Evolutionary conservation across 2,888 invertebrate genomes (phyloP), one percentile per base, ranked within the genome.

Genomic region (Abrostola tripartita): DNA sequence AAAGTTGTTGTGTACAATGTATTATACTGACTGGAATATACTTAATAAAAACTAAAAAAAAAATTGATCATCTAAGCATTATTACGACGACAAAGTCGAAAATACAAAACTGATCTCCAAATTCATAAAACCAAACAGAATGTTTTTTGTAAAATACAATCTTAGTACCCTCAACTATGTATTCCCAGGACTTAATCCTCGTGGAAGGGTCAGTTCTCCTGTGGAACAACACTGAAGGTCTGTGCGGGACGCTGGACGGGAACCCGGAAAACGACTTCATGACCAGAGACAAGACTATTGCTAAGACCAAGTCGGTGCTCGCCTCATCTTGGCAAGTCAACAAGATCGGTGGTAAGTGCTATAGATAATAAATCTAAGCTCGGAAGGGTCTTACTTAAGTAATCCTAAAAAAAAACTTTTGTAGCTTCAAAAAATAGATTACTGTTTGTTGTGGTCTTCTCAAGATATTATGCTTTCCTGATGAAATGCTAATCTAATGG

Each of bases 221-320:
- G 41, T 98, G 97, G 97, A 97, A 97, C 81, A 96, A 96, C 79
- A 97, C 98, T 0, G 96, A 96, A 68, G 98, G 98, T 60, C 92
- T 98, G 0, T 98, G 98, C 84, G 98, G 98, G 0, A 95, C 94
- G 0, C 90, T 97, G 76, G 97, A 98, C 86, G 97, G 97, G 0
- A 95, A 96, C 79, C 89, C 93, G 6, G 90, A 90, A 7, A 97
- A 98, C 82, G 98, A 98, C 86, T 93, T 97, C 71, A 86, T 90
- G 40, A 96, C 95, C 0, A 95, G 95, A 77, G 96, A 96, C 40
- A 96, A 96, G 0, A 90, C 86, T 0, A 79, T 90, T 5, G 95
- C 93, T 50, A 90, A 81, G 81, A 91, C 92, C 37, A 90, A 95
- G 35, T 83, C 93, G 0, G 93, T 95, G 0, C 89, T 96, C 59